phyloP scores from a whole-genome alignment of 2,113 vertebrate genomes.

The Gnathonemus echidnorhynchus region DNA sequence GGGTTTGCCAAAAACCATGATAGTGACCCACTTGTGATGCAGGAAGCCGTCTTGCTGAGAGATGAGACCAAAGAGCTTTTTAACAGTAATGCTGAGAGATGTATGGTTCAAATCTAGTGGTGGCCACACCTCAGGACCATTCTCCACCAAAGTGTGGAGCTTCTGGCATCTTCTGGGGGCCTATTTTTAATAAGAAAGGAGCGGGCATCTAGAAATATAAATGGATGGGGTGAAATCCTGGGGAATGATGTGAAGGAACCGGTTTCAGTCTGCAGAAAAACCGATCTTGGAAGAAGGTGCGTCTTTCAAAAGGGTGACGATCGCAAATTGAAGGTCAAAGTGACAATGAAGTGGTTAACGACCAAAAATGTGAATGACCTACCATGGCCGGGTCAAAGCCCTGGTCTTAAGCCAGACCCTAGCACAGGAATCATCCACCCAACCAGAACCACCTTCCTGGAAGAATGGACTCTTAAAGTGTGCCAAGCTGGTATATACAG shows the following conservation, averaged over 20 bases:
- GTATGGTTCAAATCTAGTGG: neutral
- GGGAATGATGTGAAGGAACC: neutral
- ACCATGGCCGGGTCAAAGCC: neutral
- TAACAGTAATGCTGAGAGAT: neutral
- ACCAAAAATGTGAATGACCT: neutral
- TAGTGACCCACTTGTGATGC: neutral
- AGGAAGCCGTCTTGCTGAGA: neutral
- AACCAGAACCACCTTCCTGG: neutral
- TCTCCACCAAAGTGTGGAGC: neutral
- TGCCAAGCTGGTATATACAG: neutral
- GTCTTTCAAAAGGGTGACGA: neutral
- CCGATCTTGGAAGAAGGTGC: neutral
- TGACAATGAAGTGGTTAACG: neutral
- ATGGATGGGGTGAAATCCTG: neutral
- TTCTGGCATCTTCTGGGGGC: neutral
- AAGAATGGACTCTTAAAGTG: neutral
- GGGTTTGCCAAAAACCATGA: neutral
- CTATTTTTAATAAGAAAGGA: neutral
- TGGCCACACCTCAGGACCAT: neutral
- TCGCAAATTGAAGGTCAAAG: neutral
- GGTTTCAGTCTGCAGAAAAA: neutral
- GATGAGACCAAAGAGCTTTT: neutral
- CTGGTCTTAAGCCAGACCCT: neutral
- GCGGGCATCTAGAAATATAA: neutral
- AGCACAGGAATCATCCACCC: neutral